A percentile compares a stretch with the other conserved stretches of the same genome.
Evolutionary conservation across 2,797 vertebrate species (phyloP).

Genomic region (Tinamus major): DNA sequence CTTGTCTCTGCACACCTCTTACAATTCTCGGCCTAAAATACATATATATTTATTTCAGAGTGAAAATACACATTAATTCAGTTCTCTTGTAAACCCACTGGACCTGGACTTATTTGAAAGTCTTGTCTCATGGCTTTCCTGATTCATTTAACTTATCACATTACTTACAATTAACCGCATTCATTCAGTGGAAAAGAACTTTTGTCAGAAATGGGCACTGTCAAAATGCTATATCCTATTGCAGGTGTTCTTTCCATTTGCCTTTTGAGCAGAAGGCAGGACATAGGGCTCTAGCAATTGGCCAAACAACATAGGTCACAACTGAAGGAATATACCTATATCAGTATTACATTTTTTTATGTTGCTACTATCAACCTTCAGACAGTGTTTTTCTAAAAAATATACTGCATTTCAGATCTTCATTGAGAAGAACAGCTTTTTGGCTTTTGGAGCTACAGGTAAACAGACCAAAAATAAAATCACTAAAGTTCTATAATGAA

Average conservation of each 20-base stretch:
- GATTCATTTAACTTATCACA: neutral
- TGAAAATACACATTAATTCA: accelerated
- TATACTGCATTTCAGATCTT: neutral
- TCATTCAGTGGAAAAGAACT: neutral
- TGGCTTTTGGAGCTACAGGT: neutral
- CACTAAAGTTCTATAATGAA: neutral
- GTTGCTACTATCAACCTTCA: neutral
- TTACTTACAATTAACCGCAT: neutral
- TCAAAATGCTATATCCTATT: neutral
- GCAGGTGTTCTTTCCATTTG: neutral
- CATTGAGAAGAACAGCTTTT: neutral
- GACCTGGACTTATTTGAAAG: neutral
- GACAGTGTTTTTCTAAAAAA: neutral
- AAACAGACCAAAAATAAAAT: neutral
- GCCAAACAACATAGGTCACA: neutral
- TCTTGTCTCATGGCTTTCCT: neutral
- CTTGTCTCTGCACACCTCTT: neutral
- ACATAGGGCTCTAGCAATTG: neutral
- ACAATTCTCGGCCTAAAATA: neutral
- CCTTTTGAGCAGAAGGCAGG: neutral
- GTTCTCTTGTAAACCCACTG: neutral
- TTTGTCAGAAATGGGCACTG: neutral
- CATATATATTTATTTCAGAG: neutral
- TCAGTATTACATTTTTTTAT: neutral
- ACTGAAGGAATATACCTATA: neutral